Conservation (phyloP, 2,797 vertebrate species). For the Lepilemur ruficaudatus region DNA sequence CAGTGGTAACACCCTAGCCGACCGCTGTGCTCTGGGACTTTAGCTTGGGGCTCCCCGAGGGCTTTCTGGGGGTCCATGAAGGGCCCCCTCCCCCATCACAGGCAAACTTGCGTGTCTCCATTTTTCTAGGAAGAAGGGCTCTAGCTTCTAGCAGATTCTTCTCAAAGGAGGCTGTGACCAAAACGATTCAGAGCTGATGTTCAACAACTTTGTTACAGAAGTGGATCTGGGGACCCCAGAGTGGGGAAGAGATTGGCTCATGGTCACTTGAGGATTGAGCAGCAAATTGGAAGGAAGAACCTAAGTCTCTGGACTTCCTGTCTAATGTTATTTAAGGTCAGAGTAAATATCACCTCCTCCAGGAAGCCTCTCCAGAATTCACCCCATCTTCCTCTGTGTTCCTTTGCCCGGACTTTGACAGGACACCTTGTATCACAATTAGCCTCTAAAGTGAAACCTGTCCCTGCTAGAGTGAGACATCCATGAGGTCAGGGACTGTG, state of each 20-base stretch:
- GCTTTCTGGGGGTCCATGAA: neutral
- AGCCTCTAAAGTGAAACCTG: neutral
- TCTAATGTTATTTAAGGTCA: neutral
- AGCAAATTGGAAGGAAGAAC: neutral
- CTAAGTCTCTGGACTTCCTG: neutral
- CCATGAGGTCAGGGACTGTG: neutral
- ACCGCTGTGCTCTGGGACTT: neutral
- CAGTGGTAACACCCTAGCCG: fast-evolving
- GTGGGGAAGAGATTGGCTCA: neutral
- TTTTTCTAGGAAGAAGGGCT: neutral
- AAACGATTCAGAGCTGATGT: neutral
- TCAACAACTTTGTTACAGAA: neutral
- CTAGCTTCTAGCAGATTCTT: neutral
- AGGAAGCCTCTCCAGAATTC: conserved; percentile 9
- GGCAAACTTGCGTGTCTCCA: neutral
- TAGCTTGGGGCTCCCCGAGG: neutral
- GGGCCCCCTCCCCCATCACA: neutral
- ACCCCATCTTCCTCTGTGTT: neutral
- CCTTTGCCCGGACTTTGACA: neutral
- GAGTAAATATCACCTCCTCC: neutral
- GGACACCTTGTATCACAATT: neutral
- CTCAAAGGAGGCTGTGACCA: neutral
- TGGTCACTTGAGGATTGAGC: neutral
- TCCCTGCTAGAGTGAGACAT: neutral
- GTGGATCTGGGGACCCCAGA: neutral